Percentiles rank a stretch among this genome's conserved stretches.
phyloP scores from a whole-genome alignment of 2,113 vertebrate species.

The Tyto alba region DNA sequence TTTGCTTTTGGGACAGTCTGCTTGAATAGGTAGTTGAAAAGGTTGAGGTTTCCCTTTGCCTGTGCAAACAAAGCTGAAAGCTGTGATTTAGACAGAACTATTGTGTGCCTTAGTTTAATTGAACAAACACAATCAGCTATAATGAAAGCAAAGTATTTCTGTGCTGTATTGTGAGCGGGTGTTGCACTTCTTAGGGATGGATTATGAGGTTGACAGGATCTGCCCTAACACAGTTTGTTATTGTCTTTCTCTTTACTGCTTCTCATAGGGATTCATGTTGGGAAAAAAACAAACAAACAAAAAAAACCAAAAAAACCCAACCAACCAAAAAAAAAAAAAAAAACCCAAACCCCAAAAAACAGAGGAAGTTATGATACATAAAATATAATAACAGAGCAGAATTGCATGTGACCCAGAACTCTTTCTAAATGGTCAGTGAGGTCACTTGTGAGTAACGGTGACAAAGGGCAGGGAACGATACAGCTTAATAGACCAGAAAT shows the following conservation, averaged over 20 bases:
- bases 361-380: background rate
- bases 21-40: background rate
- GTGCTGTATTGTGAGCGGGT: background rate
- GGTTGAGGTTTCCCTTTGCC: background rate
- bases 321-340: no score
- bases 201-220: background rate
- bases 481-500: background rate
- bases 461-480: background rate
- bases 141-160: slow-evolving; percentile 16
- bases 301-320: no score
- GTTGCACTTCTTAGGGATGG: background rate
- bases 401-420: background rate
- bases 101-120: slow-evolving; percentile 15
- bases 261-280: background rate
- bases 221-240: background rate
- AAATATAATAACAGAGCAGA: background rate
- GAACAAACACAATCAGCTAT: background rate
- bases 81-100: slow-evolving; percentile 2
- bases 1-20: slow-evolving; percentile 7
- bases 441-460: background rate
- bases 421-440: background rate
- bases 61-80: slow-evolving; percentile 19
- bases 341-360: no score
- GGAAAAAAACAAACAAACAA: no score
- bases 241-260: background rate